These are phyloP conservation scores for Percina caprodes DNA, from an alignment of 2,113 vertebrate species.

Conservation along the genomic window DNA sequence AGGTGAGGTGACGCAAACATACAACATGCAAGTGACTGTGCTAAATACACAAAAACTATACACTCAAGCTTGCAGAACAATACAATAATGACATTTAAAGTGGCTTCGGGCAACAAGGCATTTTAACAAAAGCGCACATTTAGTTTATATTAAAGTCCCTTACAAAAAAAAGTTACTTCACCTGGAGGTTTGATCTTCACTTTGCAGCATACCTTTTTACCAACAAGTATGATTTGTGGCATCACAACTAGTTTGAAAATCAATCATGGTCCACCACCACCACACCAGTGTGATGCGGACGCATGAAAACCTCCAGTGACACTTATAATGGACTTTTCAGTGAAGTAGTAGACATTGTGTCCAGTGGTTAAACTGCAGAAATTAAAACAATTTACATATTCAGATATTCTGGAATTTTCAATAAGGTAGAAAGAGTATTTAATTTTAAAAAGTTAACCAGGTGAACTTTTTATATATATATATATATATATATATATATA, in stretches of 20 bases:
- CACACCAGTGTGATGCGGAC: neutral
- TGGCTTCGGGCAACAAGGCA: neutral
- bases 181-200: neutral
- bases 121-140: slow-evolving; percentile 2
- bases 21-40: neutral
- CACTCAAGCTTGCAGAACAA: neutral
- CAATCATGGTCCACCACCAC: neutral
- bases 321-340: neutral
- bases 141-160: neutral
- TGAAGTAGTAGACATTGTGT: neutral
- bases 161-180: neutral
- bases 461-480: neutral
- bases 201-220: neutral
- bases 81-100: neutral
- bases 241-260: neutral
- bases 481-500: too few relatives aligned
- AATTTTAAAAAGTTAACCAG: neutral
- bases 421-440: neutral
- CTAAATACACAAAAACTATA: neutral
- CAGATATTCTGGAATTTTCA: neutral
- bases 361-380: neutral
- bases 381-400: neutral
- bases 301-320: neutral
- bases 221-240: neutral
- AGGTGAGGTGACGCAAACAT: slow-evolving; percentile 84